Conservation (phyloP, 2,797 vertebrate species). For the Sebastes trivittatus region DNA sequence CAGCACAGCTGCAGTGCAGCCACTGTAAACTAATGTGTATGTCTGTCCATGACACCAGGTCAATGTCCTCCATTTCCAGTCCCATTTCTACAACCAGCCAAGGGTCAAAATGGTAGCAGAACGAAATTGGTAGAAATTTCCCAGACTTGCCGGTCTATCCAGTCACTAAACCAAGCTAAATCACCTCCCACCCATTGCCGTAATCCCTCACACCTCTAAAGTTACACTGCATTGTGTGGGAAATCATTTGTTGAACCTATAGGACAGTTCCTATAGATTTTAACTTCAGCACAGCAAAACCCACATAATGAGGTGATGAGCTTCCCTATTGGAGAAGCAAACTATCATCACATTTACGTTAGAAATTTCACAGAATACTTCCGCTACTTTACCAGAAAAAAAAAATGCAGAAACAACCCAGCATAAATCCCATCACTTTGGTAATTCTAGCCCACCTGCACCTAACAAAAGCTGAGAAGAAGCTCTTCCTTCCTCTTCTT, state of each 20-base stretch:
- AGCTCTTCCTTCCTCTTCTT: slow-evolving; percentile 73
- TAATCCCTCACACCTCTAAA: slow-evolving; percentile 79
- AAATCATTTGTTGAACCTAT: slow-evolving; percentile 70
- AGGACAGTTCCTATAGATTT: slow-evolving; percentile 45
- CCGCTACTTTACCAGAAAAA: slow-evolving; percentile 29
- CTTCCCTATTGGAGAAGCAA: slow-evolving; percentile 54
- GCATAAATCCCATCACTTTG: slow-evolving; percentile 68
- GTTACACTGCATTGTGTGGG: slow-evolving; percentile 78
- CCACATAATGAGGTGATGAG: slow-evolving; percentile 65
- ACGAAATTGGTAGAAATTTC: slow-evolving; percentile 67
- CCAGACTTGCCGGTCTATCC: slow-evolving; percentile 67
- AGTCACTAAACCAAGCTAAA: slow-evolving; percentile 71
- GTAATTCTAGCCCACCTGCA: slow-evolving; percentile 76
- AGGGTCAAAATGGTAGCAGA: slow-evolving; percentile 69
- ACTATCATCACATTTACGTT: slow-evolving; percentile 59
- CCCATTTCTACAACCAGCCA: slow-evolving; percentile 63
- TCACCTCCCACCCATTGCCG: slow-evolving; percentile 55
- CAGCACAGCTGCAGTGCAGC: slow-evolving; percentile 55
- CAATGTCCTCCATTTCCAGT: slow-evolving; percentile 71
- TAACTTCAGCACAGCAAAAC: slow-evolving; percentile 56
- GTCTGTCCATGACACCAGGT: slow-evolving; percentile 61
- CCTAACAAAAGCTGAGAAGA: slow-evolving; percentile 76
- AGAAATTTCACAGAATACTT: slow-evolving; percentile 67
- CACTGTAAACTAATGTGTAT: slow-evolving; percentile 66
- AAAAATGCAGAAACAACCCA: slow-evolving; percentile 51